A percentile compares a stretch with the other conserved stretches of the same genome.
Conservation (phyloP, 2,797 vertebrate genomes). For the Clarias laeviceps region DNA sequence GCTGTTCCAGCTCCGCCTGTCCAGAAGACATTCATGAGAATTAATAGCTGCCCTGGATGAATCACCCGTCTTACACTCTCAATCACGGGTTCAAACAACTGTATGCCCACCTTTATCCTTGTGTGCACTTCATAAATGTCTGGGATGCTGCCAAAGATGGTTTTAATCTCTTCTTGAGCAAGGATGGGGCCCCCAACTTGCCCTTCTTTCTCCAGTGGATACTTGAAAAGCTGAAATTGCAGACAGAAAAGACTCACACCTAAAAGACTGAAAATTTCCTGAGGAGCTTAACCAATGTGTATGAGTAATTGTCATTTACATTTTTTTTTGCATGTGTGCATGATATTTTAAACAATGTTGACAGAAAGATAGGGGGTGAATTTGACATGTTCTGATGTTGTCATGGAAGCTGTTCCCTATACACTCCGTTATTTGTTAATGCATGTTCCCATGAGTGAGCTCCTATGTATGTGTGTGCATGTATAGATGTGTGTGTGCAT, state of each 20-base stretch:
- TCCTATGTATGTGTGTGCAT: no score
- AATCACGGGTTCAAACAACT: constrained; percentile 37
- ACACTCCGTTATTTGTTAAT: neutral
- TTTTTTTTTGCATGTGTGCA: neutral
- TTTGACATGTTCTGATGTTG: constrained; percentile 6
- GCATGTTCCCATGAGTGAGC: neutral
- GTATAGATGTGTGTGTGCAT: constrained; percentile 1
- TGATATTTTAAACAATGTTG: neutral
- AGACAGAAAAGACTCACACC: neutral
- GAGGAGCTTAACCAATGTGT: neutral
- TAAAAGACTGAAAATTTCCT: neutral
- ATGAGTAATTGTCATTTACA: neutral
- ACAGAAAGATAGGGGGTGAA: neutral
- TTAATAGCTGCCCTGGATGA: constrained; percentile 1
- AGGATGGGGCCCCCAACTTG: constrained; percentile 96
- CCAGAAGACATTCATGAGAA: constrained; percentile 53
- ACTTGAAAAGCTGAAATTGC: constrained; percentile 85
- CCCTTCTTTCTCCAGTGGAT: constrained; percentile 91
- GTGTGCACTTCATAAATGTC: constrained; percentile 96
- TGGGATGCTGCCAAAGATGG: constrained; percentile 97
- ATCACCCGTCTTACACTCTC: neutral
- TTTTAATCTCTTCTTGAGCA: constrained; percentile 95
- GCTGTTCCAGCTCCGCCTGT: constrained; percentile 90
- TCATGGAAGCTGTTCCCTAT: neutral
- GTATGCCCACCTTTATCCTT: constrained; percentile 86